Conservation (phyloP, 2,113 vertebrate species). For the Corvus moneduloides region DNA sequence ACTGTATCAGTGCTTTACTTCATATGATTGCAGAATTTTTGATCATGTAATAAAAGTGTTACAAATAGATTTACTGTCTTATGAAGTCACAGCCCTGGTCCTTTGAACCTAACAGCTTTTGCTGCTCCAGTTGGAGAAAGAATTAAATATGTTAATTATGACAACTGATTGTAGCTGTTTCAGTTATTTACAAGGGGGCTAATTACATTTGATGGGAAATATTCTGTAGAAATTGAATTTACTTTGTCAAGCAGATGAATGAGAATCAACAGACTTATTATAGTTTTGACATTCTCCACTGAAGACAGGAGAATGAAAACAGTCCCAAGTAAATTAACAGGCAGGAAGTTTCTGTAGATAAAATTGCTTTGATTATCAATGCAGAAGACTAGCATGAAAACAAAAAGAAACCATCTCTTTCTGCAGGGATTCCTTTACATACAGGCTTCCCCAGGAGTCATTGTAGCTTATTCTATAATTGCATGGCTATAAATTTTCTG, state of each 20-base stretch:
- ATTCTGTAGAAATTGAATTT: not conserved
- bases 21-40: not conserved
- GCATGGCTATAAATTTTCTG: constrained; percentile 29
- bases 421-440: not conserved
- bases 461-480: not conserved
- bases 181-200: not conserved
- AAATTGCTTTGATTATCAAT: not conserved
- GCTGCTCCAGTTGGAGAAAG: not conserved
- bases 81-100: not conserved
- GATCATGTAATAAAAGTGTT: not conserved
- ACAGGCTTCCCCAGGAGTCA: not conserved
- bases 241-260: not conserved
- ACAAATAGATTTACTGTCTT: not conserved
- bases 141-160: not conserved
- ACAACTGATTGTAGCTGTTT: not conserved
- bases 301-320: not conserved
- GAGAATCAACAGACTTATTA: not conserved
- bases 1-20: not conserved
- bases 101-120: not conserved
- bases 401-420: not conserved
- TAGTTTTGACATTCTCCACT: not conserved
- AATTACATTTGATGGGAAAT: not conserved
- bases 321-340: not conserved
- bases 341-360: not conserved
- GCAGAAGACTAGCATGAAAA: not conserved